A percentile compares a stretch with the other conserved stretches of the same genome.
phyloP scores from a whole-genome alignment of 2,113 vertebrate species.

The Pollimyrus isidori region DNA sequence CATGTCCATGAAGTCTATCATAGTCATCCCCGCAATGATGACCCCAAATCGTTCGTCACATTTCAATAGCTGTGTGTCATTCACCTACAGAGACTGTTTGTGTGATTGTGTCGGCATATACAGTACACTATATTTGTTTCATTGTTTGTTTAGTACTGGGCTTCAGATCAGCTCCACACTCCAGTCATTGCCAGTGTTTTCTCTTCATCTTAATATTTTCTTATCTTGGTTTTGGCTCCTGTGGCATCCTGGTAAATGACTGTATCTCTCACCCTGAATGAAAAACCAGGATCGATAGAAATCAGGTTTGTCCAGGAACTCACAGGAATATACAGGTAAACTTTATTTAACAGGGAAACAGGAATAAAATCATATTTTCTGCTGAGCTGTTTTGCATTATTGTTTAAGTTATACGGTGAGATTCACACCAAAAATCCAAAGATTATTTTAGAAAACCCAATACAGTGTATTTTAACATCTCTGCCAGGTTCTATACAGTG shows the following conservation, averaged over 20 bases:
- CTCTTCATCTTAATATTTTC: neutral
- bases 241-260: neutral
- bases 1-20: neutral
- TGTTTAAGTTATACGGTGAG: neutral
- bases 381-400: neutral
- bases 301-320: neutral
- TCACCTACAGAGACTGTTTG: neutral
- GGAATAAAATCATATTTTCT: neutral
- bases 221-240: neutral
- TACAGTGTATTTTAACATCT: neutral
- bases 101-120: neutral
- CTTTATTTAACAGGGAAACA: neutral
- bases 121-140: neutral
- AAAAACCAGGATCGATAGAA: neutral
- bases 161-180: neutral
- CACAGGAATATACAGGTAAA: neutral
- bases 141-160: neutral
- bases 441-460: neutral
- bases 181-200: neutral
- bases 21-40: neutral
- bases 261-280: neutral
- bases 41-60: neutral
- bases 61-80: neutral
- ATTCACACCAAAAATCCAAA: neutral
- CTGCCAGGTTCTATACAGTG: neutral